Conservation (phyloP, 1,140 invertebrate genomes). For the Heterodera schachtii region DNA sequence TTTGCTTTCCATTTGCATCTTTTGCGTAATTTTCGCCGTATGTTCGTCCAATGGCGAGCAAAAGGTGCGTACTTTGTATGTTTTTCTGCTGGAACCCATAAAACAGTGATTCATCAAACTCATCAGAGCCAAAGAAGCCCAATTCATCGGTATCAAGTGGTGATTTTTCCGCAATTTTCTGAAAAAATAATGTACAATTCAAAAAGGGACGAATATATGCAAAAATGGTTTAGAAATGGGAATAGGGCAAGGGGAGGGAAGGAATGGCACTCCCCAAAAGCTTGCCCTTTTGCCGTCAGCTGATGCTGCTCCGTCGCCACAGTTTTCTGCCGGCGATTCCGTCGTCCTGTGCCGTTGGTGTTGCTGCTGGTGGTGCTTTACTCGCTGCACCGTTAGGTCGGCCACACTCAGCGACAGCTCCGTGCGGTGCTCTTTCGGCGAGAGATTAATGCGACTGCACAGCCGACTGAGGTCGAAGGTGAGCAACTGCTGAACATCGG, state of each 20-base stretch:
- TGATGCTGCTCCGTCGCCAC: too few relatives aligned
- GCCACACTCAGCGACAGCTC: conserved; percentile 68
- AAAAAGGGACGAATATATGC: not conserved
- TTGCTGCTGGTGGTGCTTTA: conserved; percentile 20
- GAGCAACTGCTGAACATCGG: conserved; percentile 32
- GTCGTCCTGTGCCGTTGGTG: conserved; percentile 5
- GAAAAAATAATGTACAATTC: not conserved
- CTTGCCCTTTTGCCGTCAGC: not conserved
- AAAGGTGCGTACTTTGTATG: conserved; percentile 19
- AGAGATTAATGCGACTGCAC: conserved; percentile 49
- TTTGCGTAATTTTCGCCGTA: conserved; percentile 27
- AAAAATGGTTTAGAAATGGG: not conserved
- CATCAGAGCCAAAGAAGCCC: not conserved
- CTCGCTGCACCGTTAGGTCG: conserved; percentile 79
- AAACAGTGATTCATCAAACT: conserved; percentile 35
- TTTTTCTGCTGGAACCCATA: conserved; percentile 27
- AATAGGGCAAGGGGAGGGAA: not conserved
- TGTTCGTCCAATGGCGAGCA: conserved; percentile 43
- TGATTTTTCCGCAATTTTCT: not conserved
- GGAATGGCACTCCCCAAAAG: not conserved
- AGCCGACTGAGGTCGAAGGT: conserved; percentile 53
- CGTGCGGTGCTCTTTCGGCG: conserved; percentile 56
- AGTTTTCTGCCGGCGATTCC: not conserved
- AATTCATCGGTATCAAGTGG: not conserved
- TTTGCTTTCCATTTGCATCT: not conserved